Evolutionary conservation across 2,113 vertebrate genomes (phyloP), one percentile per base, ranked within the genome.

Genomic region (Apaloderma vittatum): DNA sequence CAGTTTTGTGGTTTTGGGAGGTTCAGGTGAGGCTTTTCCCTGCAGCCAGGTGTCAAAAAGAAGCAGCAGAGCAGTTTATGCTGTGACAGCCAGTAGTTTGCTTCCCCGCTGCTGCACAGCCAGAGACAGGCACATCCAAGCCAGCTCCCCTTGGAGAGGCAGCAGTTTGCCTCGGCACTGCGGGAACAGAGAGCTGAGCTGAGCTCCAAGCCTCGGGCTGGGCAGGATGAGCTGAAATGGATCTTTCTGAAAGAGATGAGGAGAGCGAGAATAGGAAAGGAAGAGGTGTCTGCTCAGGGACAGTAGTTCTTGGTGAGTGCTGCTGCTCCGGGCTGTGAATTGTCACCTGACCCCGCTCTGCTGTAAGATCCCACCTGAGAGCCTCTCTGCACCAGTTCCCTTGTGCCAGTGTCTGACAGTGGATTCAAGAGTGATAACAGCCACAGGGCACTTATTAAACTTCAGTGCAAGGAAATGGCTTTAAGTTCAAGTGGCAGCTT

Each of bases 41-140:
- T 54, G 30, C 32, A 71, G 45, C 48, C 15, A 5, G 9, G 37
- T 57, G 68, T 16, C 19, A 59, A 52, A 65, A 8, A 36, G 46
- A 86, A 66, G 13, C 23, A 24, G 7, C 32, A 55, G 9, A 74
- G 43, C 0, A 4, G 24, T 65, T n/a, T 0, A 0, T 65, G 30
- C 45, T 6, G 4, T 51, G 43, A 14, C 49, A 75, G 16, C 4
- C 54, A 61, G 11, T 1, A 4, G 18, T n/a, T 86, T 0, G 2
- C 23, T 83, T 61, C 59, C 36, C 32, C 1, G 1, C 16, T 21
- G 9, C 46, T 40, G 40, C 24, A 36, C 59, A 87, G 11, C 24
- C 1, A 1, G 36, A 43, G 37, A 40, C 58, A 70, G 62, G 34
- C 1, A 0, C 24, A 43, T 37, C 22, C 0, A 3, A 55, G 68